Percentiles rank a stretch among this genome's conserved stretches.
Evolutionary conservation across 2,888 invertebrate genomes (phyloP).

Genomic region (Eulithis testata): DNA sequence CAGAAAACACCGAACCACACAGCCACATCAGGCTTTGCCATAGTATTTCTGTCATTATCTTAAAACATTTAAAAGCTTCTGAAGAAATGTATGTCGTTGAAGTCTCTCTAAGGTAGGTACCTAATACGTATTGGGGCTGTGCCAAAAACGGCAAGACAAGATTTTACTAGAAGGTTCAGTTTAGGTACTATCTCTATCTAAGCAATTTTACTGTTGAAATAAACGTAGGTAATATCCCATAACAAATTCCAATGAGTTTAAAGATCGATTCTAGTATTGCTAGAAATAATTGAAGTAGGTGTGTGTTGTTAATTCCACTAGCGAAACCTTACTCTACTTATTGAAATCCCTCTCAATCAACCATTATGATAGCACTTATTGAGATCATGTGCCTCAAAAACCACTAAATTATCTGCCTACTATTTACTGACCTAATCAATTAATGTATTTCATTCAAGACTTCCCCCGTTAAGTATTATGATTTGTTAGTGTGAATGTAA

Average conservation of each 20-base stretch:
- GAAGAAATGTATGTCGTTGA: conserved; percentile 66
- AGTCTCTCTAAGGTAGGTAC: conserved; percentile 39
- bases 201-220: neutral
- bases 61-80: conserved; percentile 67
- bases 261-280: conserved; percentile 31
- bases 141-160: conserved; percentile 36
- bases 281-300: conserved; percentile 47
- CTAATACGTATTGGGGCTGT: conserved; percentile 28
- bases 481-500: neutral
- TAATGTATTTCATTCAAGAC: neutral
- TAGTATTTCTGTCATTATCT: conserved; percentile 64
- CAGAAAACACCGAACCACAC: conserved; percentile 49
- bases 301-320: neutral
- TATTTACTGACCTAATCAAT: neutral
- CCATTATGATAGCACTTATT: conserved; percentile 2
- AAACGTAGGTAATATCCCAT: conserved; percentile 15
- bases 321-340: neutral
- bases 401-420: neutral
- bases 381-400: conserved; percentile 9
- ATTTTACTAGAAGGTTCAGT: conserved; percentile 15
- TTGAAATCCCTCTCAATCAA: neutral
- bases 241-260: conserved; percentile 11
- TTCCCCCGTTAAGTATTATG: neutral
- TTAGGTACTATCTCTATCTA: neutral
- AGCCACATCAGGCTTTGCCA: conserved; percentile 29